These are phyloP conservation scores for Micrasema longulum DNA, from an alignment of 1,140 invertebrate species.

Conservation along the genomic window DNA sequence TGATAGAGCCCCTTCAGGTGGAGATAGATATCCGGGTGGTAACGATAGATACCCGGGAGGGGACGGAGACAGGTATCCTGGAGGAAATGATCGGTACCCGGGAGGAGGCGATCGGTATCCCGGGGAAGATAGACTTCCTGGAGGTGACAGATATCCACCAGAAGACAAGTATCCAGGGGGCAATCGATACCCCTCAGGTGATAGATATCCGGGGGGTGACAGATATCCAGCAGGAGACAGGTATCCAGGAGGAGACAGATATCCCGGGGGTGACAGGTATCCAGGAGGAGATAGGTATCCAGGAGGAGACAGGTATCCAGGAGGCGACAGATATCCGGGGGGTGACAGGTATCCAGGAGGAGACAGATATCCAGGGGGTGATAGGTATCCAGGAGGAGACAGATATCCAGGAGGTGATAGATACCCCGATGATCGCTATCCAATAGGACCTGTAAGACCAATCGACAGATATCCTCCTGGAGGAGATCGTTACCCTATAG, in stretches of 20 bases:
- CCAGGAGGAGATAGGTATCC: slow-evolving; percentile 56
- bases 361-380: slow-evolving; percentile 42
- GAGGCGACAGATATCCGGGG: slow-evolving; percentile 52
- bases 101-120: slow-evolving; percentile 61
- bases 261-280: slow-evolving; percentile 58
- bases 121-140: slow-evolving; percentile 51
- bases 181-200: slow-evolving; percentile 57
- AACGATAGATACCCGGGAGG: slow-evolving; percentile 59
- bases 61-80: slow-evolving; percentile 59
- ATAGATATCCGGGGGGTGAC: slow-evolving; percentile 56
- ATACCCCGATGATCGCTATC: slow-evolving; percentile 65
- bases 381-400: slow-evolving; percentile 55
- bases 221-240: slow-evolving; percentile 63
- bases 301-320: slow-evolving; percentile 53
- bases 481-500: slow-evolving; percentile 57
- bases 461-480: slow-evolving; percentile 55
- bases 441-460: slow-evolving; percentile 52
- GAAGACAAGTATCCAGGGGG: slow-evolving; percentile 55
- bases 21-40: slow-evolving; percentile 59
- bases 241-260: slow-evolving; percentile 61
- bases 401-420: slow-evolving; percentile 56
- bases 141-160: slow-evolving; percentile 57
- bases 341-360: slow-evolving; percentile 58
- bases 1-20: slow-evolving; percentile 49
- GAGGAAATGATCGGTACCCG: slow-evolving; percentile 65